phyloP scores from a whole-genome alignment of 2,888 invertebrate species.

The Drosophila paracracens region DNA sequence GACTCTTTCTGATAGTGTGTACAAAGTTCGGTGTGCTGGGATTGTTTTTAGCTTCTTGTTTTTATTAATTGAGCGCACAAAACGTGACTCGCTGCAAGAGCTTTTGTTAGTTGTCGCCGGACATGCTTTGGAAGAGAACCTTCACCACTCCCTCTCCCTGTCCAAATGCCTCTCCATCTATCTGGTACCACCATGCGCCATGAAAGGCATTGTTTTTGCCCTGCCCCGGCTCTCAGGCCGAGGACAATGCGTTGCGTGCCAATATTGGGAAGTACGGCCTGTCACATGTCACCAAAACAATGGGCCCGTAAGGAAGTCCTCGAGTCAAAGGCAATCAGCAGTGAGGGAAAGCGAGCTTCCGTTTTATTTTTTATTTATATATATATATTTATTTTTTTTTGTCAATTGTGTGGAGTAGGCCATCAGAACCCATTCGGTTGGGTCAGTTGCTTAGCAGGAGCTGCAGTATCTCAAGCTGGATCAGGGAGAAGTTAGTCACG shows the following conservation, averaged over 20 bases:
- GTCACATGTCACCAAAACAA: slow-evolving; percentile 72
- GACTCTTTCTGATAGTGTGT: slow-evolving; percentile 16
- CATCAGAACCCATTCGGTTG: slow-evolving; percentile 11
- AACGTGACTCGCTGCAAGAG: slow-evolving; percentile 55
- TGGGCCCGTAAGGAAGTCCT: slow-evolving; percentile 52
- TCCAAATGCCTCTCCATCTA: neutral
- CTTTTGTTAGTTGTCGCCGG: slow-evolving; percentile 64
- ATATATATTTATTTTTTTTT: neutral
- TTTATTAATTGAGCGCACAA: slow-evolving; percentile 61
- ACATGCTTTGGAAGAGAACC: slow-evolving; percentile 36
- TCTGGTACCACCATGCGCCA: slow-evolving; percentile 7
- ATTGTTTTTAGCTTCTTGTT: slow-evolving; percentile 11
- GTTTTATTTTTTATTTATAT: neutral
- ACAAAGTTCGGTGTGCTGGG: slow-evolving; percentile 7
- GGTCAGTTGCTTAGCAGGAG: slow-evolving; percentile 13
- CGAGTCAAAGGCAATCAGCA: slow-evolving; percentile 43
- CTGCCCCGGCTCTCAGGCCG: slow-evolving; percentile 21
- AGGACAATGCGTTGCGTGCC: slow-evolving; percentile 58
- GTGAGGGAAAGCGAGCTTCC: slow-evolving; percentile 4
- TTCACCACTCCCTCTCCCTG: slow-evolving; percentile 2
- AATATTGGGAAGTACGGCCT: slow-evolving; percentile 68
- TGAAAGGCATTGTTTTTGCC: slow-evolving; percentile 48
- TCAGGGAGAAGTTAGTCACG: slow-evolving; percentile 25
- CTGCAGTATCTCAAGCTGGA: slow-evolving; percentile 28
- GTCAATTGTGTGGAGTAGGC: slow-evolving; percentile 29